Base-by-base conservation (phyloP, 2,888 invertebrate species). In the Cyrtodaria siliqua region DNA sequence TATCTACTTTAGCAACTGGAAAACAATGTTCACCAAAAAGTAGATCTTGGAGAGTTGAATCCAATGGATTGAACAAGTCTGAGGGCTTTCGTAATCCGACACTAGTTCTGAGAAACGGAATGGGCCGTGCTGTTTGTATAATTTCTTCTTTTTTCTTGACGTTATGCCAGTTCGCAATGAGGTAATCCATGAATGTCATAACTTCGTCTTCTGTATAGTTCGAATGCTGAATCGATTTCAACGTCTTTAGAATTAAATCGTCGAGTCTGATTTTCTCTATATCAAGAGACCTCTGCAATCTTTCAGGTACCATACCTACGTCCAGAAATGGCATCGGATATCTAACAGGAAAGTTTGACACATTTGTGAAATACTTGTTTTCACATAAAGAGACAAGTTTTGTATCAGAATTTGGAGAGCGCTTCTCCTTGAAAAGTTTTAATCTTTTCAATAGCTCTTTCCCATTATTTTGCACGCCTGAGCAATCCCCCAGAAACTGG, bases 41-140 rank as follows among this genome's bases (percentile, higher is more conserved):
- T 9, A 76, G 42, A 24, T 47, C 49, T 27, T 42, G 24, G n/a
- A 73, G 38, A 14, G 23, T 56, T 2, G 59, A 24, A 33, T 73
- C 56, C 14, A n/a, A 9, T 2, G 74, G 71, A 67, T 82, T 66
- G 55, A 67, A 79, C 14, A 82, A 23, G 6, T 82, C 75, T 1
- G 27, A 26, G n/a, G 79, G 69, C 61, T 40, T 71, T 33, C 59
- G 47, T 23, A 57, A 38, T 14, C 53, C 33, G 16, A 6, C 3
- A 20, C 60, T 29, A 8, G 18, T 49, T 16, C 29, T 61, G 16
- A 83, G 55, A 57, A 79, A 83, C 3, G 52, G 24, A 14, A 78
- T 23, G 12, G 61, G 16, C n/a, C 42, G 60, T 18, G 70, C 64
- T 27, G 56, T 16, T 12, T 59, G 16, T 20, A 74, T 47, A 12